Base-by-base conservation (phyloP, 1,140 invertebrate species). In the Parasteatoda tepidariorum region DNA sequence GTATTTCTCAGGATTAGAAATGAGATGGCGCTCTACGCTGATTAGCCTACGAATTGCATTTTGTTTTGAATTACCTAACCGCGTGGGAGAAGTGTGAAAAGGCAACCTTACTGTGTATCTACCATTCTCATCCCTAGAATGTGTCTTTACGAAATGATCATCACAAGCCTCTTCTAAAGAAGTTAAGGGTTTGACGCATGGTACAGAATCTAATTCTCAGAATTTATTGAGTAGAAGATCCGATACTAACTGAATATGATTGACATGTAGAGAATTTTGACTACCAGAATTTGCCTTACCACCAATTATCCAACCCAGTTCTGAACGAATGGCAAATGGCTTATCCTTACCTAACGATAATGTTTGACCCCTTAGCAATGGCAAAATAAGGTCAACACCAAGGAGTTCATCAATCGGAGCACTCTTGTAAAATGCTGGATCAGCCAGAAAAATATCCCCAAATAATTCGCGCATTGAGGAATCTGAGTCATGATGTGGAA, bases 371-470 rank as follows among this genome's bases (percentile, higher is more conserved):
- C 7, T 54, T 22, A 75, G n/a, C 31, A 75, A 24, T 41, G 54
- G 26, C 13, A 75, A 30, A n/a, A 22, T n/a, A 59, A 59, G 5
- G 30, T 75, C 55, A 1, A 62, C 57, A 7, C 71, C 71, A 2
- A 75, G 55, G 2, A 75, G 30, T 4, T 59, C 61, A n/a, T 75
- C 71, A n/a, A 75, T 33, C 6, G 54, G 11, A 5, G 5, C 55
- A 59, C 31, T 59, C 38, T 59, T 61, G 38, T 31, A 75, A 61
- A 75, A 75, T 34, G 28, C 15, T 6, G 71, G 71, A 24, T 75
- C 71, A 6, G 71, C 71, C 24, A 75, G 11, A 4, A 13, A 18
- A 24, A 75, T 7, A 30, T 75, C 57, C 2, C 34, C 13, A 28
- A 61, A 62, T 22, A 11, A 2, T 30, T 59, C n/a, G 6, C 9